Percentiles rank a stretch among this genome's conserved stretches.
Conservation (phyloP, 2,888 invertebrate species). For the Hirtodrosophila cameraria region DNA sequence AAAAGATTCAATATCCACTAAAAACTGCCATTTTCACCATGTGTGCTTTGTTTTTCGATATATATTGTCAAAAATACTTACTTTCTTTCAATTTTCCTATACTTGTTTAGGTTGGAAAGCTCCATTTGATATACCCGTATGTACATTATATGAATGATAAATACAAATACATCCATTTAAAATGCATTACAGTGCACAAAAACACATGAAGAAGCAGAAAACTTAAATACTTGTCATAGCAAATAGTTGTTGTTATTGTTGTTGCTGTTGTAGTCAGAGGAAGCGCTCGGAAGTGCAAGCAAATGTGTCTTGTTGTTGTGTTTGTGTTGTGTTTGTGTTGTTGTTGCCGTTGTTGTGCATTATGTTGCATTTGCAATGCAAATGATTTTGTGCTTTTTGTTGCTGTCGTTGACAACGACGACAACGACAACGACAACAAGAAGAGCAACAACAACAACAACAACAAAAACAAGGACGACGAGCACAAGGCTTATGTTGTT, state of each 20-base stretch:
- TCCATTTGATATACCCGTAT: slow-evolving; percentile 11
- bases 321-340: slow-evolving; percentile 24
- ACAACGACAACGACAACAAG: slow-evolving; percentile 27
- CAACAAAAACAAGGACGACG: slow-evolving; percentile 25
- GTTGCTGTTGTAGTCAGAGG: slow-evolving; percentile 41
- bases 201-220: slow-evolving; percentile 38
- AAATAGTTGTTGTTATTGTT: slow-evolving; percentile 51
- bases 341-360: slow-evolving; percentile 57
- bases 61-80: too few relatives aligned
- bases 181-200: slow-evolving; percentile 16
- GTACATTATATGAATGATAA: too few relatives aligned
- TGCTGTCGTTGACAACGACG: slow-evolving; percentile 64
- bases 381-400: slow-evolving; percentile 74
- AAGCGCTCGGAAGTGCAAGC: slow-evolving; percentile 63
- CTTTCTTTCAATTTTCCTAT: neutral
- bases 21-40: neutral
- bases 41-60: neutral
- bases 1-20: neutral
- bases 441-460: slow-evolving; percentile 45
- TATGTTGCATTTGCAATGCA: slow-evolving; percentile 73
- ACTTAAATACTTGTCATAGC: slow-evolving; percentile 70
- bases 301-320: slow-evolving; percentile 51
- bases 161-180: slow-evolving; percentile 10
- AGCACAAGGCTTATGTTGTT: slow-evolving; percentile 59
- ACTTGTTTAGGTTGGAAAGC: neutral